Conservation (phyloP, 1,140 invertebrate genomes). For the Penaeus japonicus region DNA sequence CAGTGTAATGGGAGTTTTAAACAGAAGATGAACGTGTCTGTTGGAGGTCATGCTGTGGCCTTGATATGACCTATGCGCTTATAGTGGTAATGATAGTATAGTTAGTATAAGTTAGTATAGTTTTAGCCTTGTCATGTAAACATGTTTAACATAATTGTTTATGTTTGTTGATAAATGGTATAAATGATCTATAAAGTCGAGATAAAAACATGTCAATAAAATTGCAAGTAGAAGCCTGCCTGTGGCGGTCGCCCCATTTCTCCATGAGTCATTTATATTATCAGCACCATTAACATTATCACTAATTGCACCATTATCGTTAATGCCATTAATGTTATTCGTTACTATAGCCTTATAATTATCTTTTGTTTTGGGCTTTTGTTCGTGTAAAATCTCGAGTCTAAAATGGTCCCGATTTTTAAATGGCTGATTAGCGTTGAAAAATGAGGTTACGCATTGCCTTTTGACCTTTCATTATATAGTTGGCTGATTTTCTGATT, state of each 20-base stretch:
- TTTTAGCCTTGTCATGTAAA: background rate
- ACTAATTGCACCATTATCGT: background rate
- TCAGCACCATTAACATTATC: background rate
- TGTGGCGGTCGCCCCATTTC: background rate
- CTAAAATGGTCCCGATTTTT: background rate
- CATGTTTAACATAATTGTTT: background rate
- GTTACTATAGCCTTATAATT: background rate
- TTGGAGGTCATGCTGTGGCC: too few relatives aligned
- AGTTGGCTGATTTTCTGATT: too few relatives aligned
- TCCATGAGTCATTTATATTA: background rate
- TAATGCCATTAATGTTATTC: background rate
- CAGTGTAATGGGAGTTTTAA: too few relatives aligned
- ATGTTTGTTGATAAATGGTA: background rate
- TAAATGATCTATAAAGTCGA: too few relatives aligned
- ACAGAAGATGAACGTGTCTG: too few relatives aligned
- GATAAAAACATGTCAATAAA: too few relatives aligned
- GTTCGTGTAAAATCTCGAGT: background rate
- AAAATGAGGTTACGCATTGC: background rate
- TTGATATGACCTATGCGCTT: too few relatives aligned
- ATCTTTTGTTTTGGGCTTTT: background rate
- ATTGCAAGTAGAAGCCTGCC: background rate
- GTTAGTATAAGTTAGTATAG: background rate
- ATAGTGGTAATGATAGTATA: background rate
- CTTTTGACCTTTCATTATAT: background rate
- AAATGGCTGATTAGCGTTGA: background rate